Percentiles rank a stretch among this genome's conserved stretches.
phyloP scores from a whole-genome alignment of 2,797 vertebrate genomes.

The Brachymystax lenok region DNA sequence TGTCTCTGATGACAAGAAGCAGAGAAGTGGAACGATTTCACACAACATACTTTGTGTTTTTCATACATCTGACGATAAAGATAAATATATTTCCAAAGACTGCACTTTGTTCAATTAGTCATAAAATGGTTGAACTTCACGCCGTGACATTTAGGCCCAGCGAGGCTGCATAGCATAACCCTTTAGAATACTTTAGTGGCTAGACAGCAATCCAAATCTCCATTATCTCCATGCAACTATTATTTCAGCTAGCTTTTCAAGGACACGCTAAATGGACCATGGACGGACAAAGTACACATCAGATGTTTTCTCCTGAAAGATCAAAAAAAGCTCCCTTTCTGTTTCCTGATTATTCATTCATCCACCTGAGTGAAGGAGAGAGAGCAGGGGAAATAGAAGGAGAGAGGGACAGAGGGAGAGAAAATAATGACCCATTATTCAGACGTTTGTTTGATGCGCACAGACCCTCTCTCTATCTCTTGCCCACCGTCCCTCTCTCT shows the following conservation, averaged over 20 bases:
- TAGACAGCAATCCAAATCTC: conserved; percentile 62
- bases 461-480: no score
- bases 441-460: no score
- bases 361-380: no score
- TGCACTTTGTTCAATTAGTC: conserved; percentile 26
- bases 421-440: no score
- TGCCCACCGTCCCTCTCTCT: background rate
- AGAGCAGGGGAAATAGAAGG: no score
- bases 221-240: conserved; percentile 59
- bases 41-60: conserved; percentile 17
- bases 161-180: conserved; percentile 36
- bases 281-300: conserved; percentile 57
- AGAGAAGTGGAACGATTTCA: conserved; percentile 6
- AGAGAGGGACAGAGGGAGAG: no score
- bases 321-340: no score
- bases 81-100: conserved; percentile 10
- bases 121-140: conserved; percentile 41
- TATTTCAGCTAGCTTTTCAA: conserved; percentile 59
- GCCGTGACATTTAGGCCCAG: conserved; percentile 55
- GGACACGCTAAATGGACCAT: conserved; percentile 36
- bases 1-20: conserved; percentile 3
- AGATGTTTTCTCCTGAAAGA: background rate
- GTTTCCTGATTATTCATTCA: no score
- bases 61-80: conserved; percentile 32
- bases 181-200: conserved; percentile 48